A percentile compares a stretch with the other conserved stretches of the same genome.
Conservation (phyloP, 2,113 vertebrate species). For the Austrofundulus limnaeus region DNA sequence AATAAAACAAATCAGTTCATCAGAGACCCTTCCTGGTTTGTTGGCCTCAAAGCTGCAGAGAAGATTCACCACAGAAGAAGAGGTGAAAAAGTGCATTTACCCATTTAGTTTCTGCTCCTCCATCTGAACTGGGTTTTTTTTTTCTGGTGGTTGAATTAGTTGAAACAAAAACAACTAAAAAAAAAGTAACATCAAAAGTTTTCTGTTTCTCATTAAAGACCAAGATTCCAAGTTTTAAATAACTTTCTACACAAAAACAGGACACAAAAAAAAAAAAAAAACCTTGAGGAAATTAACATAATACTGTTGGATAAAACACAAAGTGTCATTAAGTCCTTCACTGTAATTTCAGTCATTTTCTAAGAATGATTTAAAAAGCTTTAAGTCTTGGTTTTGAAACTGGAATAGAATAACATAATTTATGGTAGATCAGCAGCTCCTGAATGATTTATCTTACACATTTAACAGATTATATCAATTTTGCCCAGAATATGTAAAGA, state of each 20-base stretch:
- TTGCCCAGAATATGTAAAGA: not conserved
- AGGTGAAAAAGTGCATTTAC: too few relatives aligned
- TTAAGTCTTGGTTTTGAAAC: not conserved
- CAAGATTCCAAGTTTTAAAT: not conserved
- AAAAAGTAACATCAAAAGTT: not conserved
- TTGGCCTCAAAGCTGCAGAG: slow-evolving; percentile 15
- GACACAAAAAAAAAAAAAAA: not conserved
- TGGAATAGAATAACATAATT: not conserved
- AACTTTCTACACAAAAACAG: not conserved
- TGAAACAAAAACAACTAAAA: not conserved
- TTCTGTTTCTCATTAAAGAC: not conserved
- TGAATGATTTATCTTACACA: too few relatives aligned
- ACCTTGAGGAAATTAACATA: not conserved
- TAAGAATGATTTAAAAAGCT: not conserved
- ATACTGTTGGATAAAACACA: not conserved
- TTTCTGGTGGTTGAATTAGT: too few relatives aligned
- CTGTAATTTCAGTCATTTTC: too few relatives aligned
- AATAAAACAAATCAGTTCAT: slow-evolving; percentile 37
- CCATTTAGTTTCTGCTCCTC: too few relatives aligned
- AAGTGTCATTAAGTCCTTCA: too few relatives aligned
- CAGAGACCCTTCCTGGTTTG: slow-evolving; percentile 16
- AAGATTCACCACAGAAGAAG: not conserved
- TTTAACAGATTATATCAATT: not conserved
- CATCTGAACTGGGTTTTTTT: too few relatives aligned
- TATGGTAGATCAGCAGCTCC: too few relatives aligned